Evolutionary conservation across 2,797 vertebrate species (phyloP).

Genomic region (Lates japonicus): DNA sequence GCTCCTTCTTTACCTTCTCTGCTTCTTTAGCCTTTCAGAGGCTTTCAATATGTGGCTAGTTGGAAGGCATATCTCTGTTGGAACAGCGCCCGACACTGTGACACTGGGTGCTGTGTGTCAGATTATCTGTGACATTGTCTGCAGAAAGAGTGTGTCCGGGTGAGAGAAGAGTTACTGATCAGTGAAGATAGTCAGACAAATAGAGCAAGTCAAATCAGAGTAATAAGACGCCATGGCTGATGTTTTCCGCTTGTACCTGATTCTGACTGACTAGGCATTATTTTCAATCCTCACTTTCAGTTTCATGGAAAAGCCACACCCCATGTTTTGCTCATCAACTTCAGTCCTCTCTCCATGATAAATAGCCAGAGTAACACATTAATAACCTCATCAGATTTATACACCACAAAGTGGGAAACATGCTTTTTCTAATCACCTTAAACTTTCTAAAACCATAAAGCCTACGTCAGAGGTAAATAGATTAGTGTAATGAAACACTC

Average conservation of each 20-base stretch:
- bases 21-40: constrained; percentile 61
- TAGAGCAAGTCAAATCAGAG: constrained; percentile 51
- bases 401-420: background rate
- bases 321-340: background rate
- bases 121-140: constrained; percentile 59
- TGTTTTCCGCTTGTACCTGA: too few relatives aligned
- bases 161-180: constrained; percentile 73
- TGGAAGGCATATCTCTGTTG: constrained; percentile 42
- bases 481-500: background rate
- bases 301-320: constrained; percentile 27
- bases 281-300: background rate
- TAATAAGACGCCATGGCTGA: constrained; percentile 28
- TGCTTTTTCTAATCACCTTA: background rate
- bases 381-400: background rate
- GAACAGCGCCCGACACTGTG: constrained; percentile 57
- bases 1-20: background rate
- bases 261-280: background rate
- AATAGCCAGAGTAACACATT: background rate
- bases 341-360: too few relatives aligned
- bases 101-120: constrained; percentile 43
- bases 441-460: background rate
- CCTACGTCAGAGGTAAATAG: background rate
- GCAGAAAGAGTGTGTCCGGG: constrained; percentile 80
- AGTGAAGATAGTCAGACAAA: constrained; percentile 70
- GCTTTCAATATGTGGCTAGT: constrained; percentile 63